These are phyloP conservation scores for Hypotaenidia okinawae DNA, from an alignment of 2,797 vertebrate genomes.

Conservation along the genomic window DNA sequence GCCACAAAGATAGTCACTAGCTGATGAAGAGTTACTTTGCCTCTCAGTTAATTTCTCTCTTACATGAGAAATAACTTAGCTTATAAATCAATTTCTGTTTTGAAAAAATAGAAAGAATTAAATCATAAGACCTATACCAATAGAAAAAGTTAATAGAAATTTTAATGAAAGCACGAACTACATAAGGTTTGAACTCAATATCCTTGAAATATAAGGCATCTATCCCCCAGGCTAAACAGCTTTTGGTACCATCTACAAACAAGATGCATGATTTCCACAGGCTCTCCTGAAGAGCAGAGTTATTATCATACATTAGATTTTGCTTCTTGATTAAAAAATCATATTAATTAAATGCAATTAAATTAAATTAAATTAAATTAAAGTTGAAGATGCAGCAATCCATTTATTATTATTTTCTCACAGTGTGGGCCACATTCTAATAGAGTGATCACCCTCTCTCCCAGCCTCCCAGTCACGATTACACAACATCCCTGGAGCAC, in stretches of 20 bases:
- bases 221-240: conserved; percentile 3
- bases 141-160: conserved; percentile 16
- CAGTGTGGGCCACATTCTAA: conserved; percentile 49
- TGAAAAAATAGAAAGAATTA: not conserved
- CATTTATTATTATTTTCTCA: conserved; percentile 64
- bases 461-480: conserved; percentile 34
- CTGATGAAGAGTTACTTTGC: not conserved
- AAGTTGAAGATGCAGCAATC: conserved; percentile 57
- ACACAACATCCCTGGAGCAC: conserved; percentile 31
- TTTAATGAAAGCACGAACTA: conserved; percentile 24
- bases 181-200: conserved; percentile 12
- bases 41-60: not conserved
- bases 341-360: conserved; percentile 73
- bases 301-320: conserved; percentile 65
- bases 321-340: conserved; percentile 65
- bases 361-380: conserved; percentile 72
- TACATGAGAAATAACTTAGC: not conserved
- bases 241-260: conserved; percentile 50
- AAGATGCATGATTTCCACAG: conserved; percentile 42
- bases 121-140: not conserved
- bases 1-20: not conserved
- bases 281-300: conserved; percentile 50
- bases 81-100: conserved; percentile 10
- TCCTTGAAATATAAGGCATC: conserved; percentile 30
- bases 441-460: conserved; percentile 32